Conservation (phyloP, 2,113 vertebrate genomes). For the Seriola aureovittata region DNA sequence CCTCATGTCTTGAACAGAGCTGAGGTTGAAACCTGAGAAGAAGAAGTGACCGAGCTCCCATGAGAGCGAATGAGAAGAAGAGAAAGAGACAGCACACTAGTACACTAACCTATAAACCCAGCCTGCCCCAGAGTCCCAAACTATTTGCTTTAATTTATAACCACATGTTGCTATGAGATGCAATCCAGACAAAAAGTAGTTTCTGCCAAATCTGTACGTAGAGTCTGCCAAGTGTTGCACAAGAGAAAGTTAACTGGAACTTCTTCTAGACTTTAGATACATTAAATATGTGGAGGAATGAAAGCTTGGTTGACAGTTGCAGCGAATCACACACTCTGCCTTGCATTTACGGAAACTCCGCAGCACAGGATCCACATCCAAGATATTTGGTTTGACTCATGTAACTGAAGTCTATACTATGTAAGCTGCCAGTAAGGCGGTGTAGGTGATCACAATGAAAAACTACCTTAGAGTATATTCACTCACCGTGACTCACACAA, state of each 20-base stretch:
- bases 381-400: slow-evolving; percentile 49
- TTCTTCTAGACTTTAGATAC: slow-evolving; percentile 25
- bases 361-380: slow-evolving; percentile 14
- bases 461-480: slow-evolving; percentile 27
- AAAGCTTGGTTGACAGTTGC: slow-evolving; percentile 34
- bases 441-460: slow-evolving; percentile 30
- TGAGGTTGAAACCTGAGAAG: slow-evolving; percentile 43
- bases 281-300: slow-evolving; percentile 28
- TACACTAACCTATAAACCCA: slow-evolving; percentile 57
- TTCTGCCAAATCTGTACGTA: slow-evolving; percentile 56
- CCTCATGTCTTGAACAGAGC: slow-evolving; percentile 4
- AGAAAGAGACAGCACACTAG: slow-evolving; percentile 30
- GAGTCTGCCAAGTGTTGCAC: slow-evolving; percentile 66
- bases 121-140: slow-evolving; percentile 44
- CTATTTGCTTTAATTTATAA: slow-evolving; percentile 70
- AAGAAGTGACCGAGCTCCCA: slow-evolving; percentile 26
- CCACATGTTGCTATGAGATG: slow-evolving; percentile 52
- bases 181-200: slow-evolving; percentile 51
- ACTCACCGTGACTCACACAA: slow-evolving; percentile 52
- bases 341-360: slow-evolving; percentile 33
- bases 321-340: slow-evolving; percentile 36
- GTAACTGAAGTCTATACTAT: slow-evolving; percentile 17
- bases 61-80: slow-evolving; percentile 33
- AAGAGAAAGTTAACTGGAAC: slow-evolving; percentile 45
- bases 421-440: slow-evolving; percentile 31